Evolutionary conservation across 1,140 invertebrate genomes (phyloP), one percentile per base, ranked within the genome.

Genomic region (Tetraneura akinire): DNA sequence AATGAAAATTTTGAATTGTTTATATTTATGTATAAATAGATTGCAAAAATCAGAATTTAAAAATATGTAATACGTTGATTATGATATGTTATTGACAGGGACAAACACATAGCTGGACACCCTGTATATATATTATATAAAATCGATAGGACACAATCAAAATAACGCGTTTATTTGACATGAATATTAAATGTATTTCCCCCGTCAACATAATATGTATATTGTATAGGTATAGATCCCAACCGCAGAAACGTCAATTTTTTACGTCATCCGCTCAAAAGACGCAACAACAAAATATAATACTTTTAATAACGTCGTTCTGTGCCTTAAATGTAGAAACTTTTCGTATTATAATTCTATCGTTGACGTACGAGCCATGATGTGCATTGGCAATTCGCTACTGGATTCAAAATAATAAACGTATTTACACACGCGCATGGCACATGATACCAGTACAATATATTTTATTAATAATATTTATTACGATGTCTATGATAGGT

Each of bases 341-440:
- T 73, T 73, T 32, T 60, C 73, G 53, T 42, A 76, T 76, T 76
- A 29, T 73, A 73, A 73, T 73, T 73, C 70, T n/a, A 18, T 32
- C 1, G 23, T 53, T 16, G 4, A 13, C 26, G 5, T 16, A 8
- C 16, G 21, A 16, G n/a, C n/a, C 73, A 37, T n/a, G 32, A 42
- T 45, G 29, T 5, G 73, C 73, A 76, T 76, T 23, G 18, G 16
- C 32, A 60, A 73, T 73, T 53, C 26, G 16, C 49, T 73, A 73
- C 49, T 73, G 49, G 26, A 5, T 51, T 73, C 53, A 18, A 32
- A n/a, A n/a, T n/a, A n/a, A n/a, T 32, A 53, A 21, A 1, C 47
- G 47, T 29, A 53, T 49, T 18, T 23, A 0, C 23, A 23, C 16
- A 26, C 3, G n/a, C n/a, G n/a, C n/a, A n/a, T n/a, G n/a, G n/a